phyloP scores from a whole-genome alignment of 2,888 invertebrate genomes.

The Tyria jacobaeae region DNA sequence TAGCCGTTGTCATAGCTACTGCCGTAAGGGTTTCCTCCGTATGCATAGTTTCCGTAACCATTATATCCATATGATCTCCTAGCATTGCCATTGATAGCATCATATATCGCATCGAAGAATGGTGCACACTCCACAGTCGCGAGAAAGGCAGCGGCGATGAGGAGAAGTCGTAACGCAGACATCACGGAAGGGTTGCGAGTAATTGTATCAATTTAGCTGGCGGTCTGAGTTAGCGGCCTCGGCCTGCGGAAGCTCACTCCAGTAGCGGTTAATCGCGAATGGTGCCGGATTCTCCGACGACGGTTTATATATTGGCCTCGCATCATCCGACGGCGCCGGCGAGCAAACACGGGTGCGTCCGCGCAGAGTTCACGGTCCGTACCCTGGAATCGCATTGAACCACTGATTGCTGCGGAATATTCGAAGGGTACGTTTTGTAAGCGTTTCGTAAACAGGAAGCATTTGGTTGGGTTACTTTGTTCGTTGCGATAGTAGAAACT shows the following conservation, averaged over 20 bases:
- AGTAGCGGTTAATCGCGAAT: slow-evolving; percentile 80
- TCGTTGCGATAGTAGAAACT: slow-evolving; percentile 47
- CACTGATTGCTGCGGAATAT: slow-evolving; percentile 63
- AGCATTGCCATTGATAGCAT: slow-evolving; percentile 75
- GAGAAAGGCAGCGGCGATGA: slow-evolving; percentile 60
- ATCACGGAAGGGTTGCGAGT: slow-evolving; percentile 79
- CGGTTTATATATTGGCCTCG: slow-evolving; percentile 85
- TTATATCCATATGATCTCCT: slow-evolving; percentile 74
- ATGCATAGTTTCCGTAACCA: slow-evolving; percentile 62
- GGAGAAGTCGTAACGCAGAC: slow-evolving; percentile 62
- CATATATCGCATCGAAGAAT: slow-evolving; percentile 82
- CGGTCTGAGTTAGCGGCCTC: slow-evolving; percentile 80
- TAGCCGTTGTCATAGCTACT: slow-evolving; percentile 53
- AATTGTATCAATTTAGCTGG: slow-evolving; percentile 80
- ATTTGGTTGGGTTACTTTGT: slow-evolving; percentile 51
- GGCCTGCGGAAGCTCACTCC: slow-evolving; percentile 77
- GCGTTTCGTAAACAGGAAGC: slow-evolving; percentile 67
- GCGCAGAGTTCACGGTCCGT: slow-evolving; percentile 81
- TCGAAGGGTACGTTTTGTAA: slow-evolving; percentile 65
- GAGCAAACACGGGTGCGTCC: slow-evolving; percentile 70
- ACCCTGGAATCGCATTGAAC: slow-evolving; percentile 77
- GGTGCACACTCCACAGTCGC: slow-evolving; percentile 65
- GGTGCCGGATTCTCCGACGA: slow-evolving; percentile 78
- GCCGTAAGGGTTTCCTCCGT: slow-evolving; percentile 51
- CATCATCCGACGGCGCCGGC: slow-evolving; percentile 80